A percentile compares a stretch with the other conserved stretches of the same genome.
phyloP scores from a whole-genome alignment of 2,888 invertebrate species.

The Palloptera scutellata region DNA sequence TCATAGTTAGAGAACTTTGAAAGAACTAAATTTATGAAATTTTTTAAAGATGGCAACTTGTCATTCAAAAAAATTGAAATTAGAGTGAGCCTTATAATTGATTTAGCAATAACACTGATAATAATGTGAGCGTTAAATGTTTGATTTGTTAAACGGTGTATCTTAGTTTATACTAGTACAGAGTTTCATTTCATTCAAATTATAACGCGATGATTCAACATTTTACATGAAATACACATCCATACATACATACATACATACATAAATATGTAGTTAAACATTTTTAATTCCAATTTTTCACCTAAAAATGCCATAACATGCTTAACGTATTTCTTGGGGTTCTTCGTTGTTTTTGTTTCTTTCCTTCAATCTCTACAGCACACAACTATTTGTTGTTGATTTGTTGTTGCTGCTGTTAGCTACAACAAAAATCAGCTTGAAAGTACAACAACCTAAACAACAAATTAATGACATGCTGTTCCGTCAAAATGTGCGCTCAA shows the following conservation, averaged over 20 bases:
- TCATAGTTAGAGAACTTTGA: too few species aligned
- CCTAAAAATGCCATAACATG: slow-evolving; percentile 18
- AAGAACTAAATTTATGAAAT: too few species aligned
- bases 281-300: slow-evolving; percentile 3
- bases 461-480: slow-evolving; percentile 41
- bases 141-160: too few species aligned
- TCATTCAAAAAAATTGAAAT: too few species aligned
- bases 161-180: too few species aligned
- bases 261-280: background rate
- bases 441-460: slow-evolving; percentile 27
- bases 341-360: slow-evolving; percentile 8
- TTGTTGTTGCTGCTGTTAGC: background rate
- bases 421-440: slow-evolving; percentile 3
- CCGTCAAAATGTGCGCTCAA: slow-evolving; percentile 26
- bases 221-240: background rate
- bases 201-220: slow-evolving; percentile 36
- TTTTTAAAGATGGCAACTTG: too few species aligned
- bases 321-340: slow-evolving; percentile 1
- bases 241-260: slow-evolving; percentile 4
- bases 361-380: background rate
- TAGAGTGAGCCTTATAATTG: too few species aligned
- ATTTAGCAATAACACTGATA: too few species aligned
- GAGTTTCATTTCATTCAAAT: slow-evolving; percentile 34
- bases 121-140: too few species aligned
- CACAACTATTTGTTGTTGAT: background rate